These are phyloP conservation scores for Kradibia gibbosae DNA, from an alignment of 1,140 invertebrate genomes.

Conservation along the genomic window DNA sequence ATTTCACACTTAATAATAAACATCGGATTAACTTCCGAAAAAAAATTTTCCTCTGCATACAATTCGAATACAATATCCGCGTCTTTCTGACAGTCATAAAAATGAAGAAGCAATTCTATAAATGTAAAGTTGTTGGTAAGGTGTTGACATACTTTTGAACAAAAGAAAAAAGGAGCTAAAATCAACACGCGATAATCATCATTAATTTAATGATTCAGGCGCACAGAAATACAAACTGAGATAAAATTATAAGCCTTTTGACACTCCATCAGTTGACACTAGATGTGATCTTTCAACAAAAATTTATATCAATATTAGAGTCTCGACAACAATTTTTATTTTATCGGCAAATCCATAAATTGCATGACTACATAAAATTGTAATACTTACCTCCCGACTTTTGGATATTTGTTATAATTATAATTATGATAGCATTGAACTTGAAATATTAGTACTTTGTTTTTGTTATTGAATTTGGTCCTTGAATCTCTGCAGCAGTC, in stretches of 20 bases:
- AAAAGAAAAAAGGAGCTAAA: neutral
- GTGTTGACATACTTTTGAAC: slow-evolving; percentile 5
- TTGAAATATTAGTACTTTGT: neutral
- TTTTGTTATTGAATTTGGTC: neutral
- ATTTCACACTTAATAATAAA: too few species aligned
- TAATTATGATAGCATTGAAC: neutral
- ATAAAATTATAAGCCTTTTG: neutral
- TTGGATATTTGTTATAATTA: neutral
- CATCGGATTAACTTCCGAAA: too few species aligned
- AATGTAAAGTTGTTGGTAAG: neutral
- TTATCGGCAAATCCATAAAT: neutral
- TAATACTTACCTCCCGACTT: neutral
- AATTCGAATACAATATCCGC: too few species aligned
- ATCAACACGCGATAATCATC: neutral
- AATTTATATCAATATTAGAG: neutral
- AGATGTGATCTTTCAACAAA: neutral
- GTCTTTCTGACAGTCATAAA: neutral
- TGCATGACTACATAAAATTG: neutral
- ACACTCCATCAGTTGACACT: neutral
- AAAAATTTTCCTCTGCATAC: too few species aligned
- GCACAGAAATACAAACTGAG: neutral
- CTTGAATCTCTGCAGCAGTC: neutral
- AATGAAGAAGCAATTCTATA: neutral
- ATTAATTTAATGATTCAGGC: neutral
- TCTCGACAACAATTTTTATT: neutral